phyloP scores from a whole-genome alignment of 2,797 vertebrate species.

The Chiloscyllium punctatum region DNA sequence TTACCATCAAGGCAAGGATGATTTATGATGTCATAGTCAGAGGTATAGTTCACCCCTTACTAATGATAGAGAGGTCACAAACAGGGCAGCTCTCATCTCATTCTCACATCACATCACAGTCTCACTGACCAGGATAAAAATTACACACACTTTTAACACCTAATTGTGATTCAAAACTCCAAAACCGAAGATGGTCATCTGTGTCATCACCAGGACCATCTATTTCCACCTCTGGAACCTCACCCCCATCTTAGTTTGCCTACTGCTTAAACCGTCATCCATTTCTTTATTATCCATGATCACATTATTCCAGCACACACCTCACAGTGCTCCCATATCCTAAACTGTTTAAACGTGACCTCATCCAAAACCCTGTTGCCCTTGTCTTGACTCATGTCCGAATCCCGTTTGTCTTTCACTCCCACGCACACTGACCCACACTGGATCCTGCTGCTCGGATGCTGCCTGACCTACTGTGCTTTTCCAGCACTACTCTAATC shows the following conservation, averaged over 20 bases:
- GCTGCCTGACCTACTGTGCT: no score
- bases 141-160: constrained; percentile 24
- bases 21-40: neutral
- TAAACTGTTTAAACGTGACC: neutral
- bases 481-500: no score
- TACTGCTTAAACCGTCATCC: no score
- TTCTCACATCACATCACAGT: neutral
- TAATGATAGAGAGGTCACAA: neutral
- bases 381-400: neutral
- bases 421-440: no score
- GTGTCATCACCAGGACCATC: neutral
- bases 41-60: neutral
- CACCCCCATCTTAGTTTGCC: neutral
- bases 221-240: neutral
- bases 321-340: neutral
- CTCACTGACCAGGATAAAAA: neutral
- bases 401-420: neutral
- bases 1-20: neutral
- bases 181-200: neutral
- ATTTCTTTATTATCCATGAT: neutral
- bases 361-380: neutral
- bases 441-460: no score
- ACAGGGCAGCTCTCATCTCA: neutral
- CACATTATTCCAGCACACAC: neutral
- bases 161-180: constrained; percentile 44